Conservation (phyloP, 1,140 invertebrate species). For the Saxidomus purpurata region DNA sequence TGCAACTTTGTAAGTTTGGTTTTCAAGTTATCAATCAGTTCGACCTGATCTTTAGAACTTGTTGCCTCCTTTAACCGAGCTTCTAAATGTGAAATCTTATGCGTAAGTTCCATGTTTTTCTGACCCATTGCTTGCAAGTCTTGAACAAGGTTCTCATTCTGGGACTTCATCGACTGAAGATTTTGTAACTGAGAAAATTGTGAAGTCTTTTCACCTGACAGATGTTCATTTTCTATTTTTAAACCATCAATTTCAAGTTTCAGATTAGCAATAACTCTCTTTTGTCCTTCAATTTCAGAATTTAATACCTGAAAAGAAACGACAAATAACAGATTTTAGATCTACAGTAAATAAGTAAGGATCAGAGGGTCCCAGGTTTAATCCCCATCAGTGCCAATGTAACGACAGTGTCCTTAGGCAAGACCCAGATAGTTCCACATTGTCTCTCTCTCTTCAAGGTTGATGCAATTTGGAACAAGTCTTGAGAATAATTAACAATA, state of each 20-base stretch:
- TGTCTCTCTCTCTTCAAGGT: too few species aligned
- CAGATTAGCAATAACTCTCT: constrained; percentile 46
- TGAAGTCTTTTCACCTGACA: constrained; percentile 42
- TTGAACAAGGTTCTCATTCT: constrained; percentile 41
- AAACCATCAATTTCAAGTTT: constrained; percentile 46
- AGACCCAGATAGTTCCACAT: too few species aligned
- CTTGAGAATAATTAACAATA: too few species aligned
- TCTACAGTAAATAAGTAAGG: too few species aligned
- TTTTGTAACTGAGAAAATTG: constrained; percentile 64
- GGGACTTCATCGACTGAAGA: constrained; percentile 38
- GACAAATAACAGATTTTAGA: too few species aligned
- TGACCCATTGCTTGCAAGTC: constrained; percentile 56
- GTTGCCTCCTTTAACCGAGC: constrained; percentile 49
- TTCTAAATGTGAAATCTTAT: constrained; percentile 49
- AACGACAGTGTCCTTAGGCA: too few species aligned
- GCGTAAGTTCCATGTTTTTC: constrained; percentile 57
- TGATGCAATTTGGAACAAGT: too few species aligned
- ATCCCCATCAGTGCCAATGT: too few species aligned
- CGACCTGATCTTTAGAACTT: constrained; percentile 49
- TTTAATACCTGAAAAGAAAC: constrained; percentile 46
- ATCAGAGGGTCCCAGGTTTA: too few species aligned
- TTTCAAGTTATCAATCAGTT: constrained; percentile 62
- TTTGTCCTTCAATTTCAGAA: constrained; percentile 47
- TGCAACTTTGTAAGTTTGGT: constrained; percentile 61
- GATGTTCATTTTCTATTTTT: constrained; percentile 35